Evolutionary conservation across 2,888 invertebrate genomes (phyloP).

Genomic region (Ferdinandea cuprea): DNA sequence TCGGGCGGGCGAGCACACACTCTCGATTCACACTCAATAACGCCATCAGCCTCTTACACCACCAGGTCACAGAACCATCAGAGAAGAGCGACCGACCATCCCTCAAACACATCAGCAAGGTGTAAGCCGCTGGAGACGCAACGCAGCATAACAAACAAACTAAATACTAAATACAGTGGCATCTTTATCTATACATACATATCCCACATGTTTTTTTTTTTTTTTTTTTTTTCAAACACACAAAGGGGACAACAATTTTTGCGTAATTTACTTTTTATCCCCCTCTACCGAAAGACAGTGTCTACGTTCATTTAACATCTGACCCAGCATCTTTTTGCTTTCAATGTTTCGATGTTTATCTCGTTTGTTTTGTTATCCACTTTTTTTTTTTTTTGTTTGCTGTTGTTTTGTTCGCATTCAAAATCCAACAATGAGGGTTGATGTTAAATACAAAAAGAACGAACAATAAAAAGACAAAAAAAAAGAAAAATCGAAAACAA

Average conservation of each 20-base stretch:
- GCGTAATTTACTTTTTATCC: constrained; percentile 57
- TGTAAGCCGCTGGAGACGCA: constrained; percentile 25
- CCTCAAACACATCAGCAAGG: constrained; percentile 43
- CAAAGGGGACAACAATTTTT: constrained; percentile 63
- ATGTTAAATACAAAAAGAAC: constrained; percentile 30
- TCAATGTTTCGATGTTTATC: constrained; percentile 57
- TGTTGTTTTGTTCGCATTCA: constrained; percentile 36
- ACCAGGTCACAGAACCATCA: constrained; percentile 35
- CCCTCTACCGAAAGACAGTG: not conserved
- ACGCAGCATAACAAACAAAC: constrained; percentile 9
- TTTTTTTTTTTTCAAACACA: constrained; percentile 46
- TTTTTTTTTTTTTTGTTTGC: constrained; percentile 11
- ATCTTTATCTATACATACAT: constrained; percentile 34
- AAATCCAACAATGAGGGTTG: constrained; percentile 64
- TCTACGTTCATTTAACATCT: constrained; percentile 64
- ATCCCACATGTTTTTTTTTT: constrained; percentile 52
- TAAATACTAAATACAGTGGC: constrained; percentile 44
- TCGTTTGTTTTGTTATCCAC: constrained; percentile 29
- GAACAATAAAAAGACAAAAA: no score
- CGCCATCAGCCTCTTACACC: constrained; percentile 62
- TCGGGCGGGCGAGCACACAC: constrained; percentile 15
- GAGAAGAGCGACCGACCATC: constrained; percentile 35
- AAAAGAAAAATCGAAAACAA: constrained; percentile 45
- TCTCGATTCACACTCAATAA: constrained; percentile 71
- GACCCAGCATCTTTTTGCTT: constrained; percentile 71